Conservation (phyloP, 2,888 invertebrate species). For the Epinotia demarniana region DNA sequence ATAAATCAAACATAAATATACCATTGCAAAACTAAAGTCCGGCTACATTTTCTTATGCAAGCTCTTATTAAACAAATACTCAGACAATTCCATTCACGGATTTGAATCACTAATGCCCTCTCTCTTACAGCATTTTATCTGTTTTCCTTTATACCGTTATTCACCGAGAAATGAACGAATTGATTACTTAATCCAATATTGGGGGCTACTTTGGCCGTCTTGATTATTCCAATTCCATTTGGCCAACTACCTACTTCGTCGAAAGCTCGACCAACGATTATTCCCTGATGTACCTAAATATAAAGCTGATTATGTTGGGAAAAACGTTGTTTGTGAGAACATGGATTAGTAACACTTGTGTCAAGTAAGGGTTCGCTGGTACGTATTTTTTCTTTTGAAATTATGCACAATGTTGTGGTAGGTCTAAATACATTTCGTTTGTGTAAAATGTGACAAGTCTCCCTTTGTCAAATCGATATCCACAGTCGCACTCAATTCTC, state of each 20-base stretch:
- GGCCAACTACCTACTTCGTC: conserved; percentile 38
- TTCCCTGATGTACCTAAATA: conserved; percentile 28
- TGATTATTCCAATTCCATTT: conserved; percentile 54
- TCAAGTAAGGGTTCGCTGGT: not conserved
- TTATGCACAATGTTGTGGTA: too few relatives aligned
- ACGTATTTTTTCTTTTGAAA: not conserved
- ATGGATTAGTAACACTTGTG: not conserved
- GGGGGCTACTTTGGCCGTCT: conserved; percentile 52
- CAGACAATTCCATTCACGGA: conserved; percentile 36
- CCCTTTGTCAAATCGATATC: too few relatives aligned
- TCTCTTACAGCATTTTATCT: conserved; percentile 50
- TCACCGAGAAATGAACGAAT: conserved; percentile 56
- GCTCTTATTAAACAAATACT: conserved; percentile 30
- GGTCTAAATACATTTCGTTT: too few relatives aligned
- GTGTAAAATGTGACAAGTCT: too few relatives aligned
- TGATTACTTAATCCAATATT: conserved; percentile 60
- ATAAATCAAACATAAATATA: not conserved
- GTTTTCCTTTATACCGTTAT: conserved; percentile 51
- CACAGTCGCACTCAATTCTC: too few relatives aligned
- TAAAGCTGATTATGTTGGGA: conserved; percentile 31
- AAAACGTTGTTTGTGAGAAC: conserved; percentile 7
- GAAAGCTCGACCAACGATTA: conserved; percentile 38
- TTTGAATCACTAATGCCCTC: conserved; percentile 46
- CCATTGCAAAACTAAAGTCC: not conserved
- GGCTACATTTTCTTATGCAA: conserved; percentile 1